Conservation (phyloP, 2,113 vertebrate species). For the Lasiurus borealis region DNA sequence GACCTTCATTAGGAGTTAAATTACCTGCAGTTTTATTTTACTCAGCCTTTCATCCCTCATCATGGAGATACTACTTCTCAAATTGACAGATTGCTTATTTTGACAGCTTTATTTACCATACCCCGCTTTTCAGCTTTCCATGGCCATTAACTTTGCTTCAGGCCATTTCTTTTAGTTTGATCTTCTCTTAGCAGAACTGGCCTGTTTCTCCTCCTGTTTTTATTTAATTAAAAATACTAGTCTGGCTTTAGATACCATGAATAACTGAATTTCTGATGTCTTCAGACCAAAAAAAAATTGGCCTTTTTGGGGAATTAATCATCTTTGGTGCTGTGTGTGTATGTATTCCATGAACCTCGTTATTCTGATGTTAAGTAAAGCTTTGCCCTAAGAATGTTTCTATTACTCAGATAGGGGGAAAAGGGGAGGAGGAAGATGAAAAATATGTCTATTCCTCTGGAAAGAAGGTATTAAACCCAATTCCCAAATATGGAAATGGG, state of each 20-base stretch:
- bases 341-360: neutral
- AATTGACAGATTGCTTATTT: constrained; percentile 43
- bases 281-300: neutral
- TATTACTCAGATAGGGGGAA: neutral
- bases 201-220: constrained; percentile 49
- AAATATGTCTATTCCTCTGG: constrained; percentile 19
- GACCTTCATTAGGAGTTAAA: constrained; percentile 44
- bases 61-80: constrained; percentile 46
- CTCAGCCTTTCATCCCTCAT: neutral
- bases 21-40: constrained; percentile 59
- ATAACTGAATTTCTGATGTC: constrained; percentile 52
- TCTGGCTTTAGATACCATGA: neutral
- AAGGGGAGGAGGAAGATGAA: neutral
- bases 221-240: constrained; percentile 52
- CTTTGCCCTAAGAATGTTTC: neutral
- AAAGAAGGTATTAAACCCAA: constrained; percentile 37
- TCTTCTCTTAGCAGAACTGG: constrained; percentile 44
- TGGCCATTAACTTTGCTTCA: constrained; percentile 55
- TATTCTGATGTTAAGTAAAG: constrained; percentile 52
- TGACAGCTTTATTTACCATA: constrained; percentile 65
- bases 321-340: neutral
- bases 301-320: constrained; percentile 33
- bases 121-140: neutral
- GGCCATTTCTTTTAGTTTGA: constrained; percentile 56
- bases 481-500: constrained; percentile 43